These are phyloP conservation scores for Tenualosa ilisha DNA, from an alignment of 2,797 vertebrate genomes.

Conservation along the genomic window DNA sequence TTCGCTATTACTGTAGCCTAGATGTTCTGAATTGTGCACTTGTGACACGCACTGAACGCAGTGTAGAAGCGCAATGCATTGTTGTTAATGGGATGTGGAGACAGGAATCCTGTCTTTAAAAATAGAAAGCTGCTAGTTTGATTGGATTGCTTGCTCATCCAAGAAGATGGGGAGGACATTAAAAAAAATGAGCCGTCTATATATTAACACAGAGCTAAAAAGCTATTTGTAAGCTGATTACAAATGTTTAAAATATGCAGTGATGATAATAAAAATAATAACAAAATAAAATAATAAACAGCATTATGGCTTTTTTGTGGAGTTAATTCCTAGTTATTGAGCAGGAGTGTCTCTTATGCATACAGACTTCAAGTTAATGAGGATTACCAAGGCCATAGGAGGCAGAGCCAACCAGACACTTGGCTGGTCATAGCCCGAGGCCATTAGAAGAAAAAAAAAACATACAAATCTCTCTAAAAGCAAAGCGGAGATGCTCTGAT, in stretches of 20 bases:
- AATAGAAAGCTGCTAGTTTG: constrained; percentile 6
- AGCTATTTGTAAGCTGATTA: constrained; percentile 64
- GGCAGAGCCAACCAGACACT: constrained; percentile 65
- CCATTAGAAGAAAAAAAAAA: constrained; percentile 55
- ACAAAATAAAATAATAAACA: constrained; percentile 40
- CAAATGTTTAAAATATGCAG: constrained; percentile 64
- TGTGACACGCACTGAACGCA: not conserved
- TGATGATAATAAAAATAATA: constrained; percentile 35
- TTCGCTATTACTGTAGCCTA: no score
- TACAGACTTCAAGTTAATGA: constrained; percentile 54
- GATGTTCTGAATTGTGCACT: not conserved
- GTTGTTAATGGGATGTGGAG: constrained; percentile 84
- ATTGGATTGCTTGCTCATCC: not conserved
- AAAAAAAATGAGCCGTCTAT: constrained; percentile 16
- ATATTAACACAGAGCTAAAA: constrained; percentile 4
- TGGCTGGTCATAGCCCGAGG: constrained; percentile 51
- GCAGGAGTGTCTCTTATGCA: constrained; percentile 38
- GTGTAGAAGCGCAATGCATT: constrained; percentile 61
- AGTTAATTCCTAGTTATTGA: constrained; percentile 60
- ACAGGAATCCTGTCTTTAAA: constrained; percentile 33
- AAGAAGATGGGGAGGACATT: constrained; percentile 34
- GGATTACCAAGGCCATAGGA: constrained; percentile 61
- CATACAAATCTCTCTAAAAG: constrained; percentile 61
- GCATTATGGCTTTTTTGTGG: constrained; percentile 53
- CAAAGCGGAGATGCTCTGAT: constrained; percentile 60